Base-by-base conservation (phyloP, 2,113 vertebrate genomes). In the Lagopus leucura region DNA sequence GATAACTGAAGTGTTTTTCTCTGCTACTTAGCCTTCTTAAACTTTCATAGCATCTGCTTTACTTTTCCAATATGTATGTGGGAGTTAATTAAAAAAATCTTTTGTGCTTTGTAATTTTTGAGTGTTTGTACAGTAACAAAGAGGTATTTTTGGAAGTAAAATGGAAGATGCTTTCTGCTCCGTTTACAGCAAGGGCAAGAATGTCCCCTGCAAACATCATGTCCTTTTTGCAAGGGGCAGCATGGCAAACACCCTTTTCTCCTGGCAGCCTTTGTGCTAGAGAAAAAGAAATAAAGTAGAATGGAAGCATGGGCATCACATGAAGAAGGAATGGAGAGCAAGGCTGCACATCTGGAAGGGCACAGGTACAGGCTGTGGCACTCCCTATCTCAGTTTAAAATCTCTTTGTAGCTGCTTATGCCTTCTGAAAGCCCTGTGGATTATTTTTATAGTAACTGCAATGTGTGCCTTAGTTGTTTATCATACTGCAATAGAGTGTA, bases 391-490 rank as follows among this genome's bases (percentile, higher is more conserved):
- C 57, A 2, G 15, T 70, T 89, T 32, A 57, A 92, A 86, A 85
- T 89, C 86, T 94, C 81, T 90, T 79, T 82, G 89, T 92, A 84
- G 36, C 54, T 88, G 36, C 74, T 18, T 45, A 54, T 12, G 22
- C 72, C 74, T 13, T 42, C 48, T 24, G 30, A 82, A 82, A 63
- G 58, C 66, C 58, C 84, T 83, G 24, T 54, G 77, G 74, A 65
- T 90, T 93, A 47, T 81, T 92, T 93, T 90, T 72, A 30, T 57
- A 65, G 52, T 25, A 78, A 20, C 76, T 88, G 72, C 52, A 93
- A 72, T 43, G 34, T 40, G 73, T 40, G 40, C 80, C 5, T 47
- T 92, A 40, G 80, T 60, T 94, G 57, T 61, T 92, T 67, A 52
- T 77, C 82, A 40, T 17, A 24, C 14, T 36, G 32, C 43, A 34